These are phyloP conservation scores for Aldabrachelys gigantea DNA, from an alignment of 2,113 vertebrate species.

Conservation along the genomic window DNA sequence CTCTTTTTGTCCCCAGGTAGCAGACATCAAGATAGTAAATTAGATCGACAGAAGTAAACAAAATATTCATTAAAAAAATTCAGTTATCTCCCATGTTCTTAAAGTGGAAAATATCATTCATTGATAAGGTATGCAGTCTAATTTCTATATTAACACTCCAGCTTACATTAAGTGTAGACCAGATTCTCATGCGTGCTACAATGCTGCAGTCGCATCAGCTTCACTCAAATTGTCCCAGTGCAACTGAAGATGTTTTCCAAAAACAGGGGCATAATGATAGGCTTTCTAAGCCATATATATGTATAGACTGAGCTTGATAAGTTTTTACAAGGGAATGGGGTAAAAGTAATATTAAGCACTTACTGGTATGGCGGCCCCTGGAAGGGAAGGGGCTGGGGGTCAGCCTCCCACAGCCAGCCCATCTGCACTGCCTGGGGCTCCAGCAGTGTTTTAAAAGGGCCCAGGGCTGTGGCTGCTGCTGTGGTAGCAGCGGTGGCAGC, in stretches of 20 bases:
- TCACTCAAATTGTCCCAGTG: neutral
- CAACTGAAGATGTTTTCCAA: neutral
- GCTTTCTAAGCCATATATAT: neutral
- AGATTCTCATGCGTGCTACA: neutral
- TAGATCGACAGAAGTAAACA: neutral
- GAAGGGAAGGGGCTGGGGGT: too few species aligned
- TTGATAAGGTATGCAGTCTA: neutral
- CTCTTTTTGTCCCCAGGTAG: neutral
- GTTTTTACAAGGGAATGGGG: too few species aligned
- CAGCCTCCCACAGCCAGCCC: too few species aligned
- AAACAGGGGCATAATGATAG: neutral
- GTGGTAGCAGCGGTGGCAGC: too few species aligned
- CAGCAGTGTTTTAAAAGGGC: too few species aligned
- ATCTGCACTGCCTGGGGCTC: too few species aligned
- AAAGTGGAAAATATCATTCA: neutral
- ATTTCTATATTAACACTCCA: neutral
- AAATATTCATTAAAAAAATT: neutral
- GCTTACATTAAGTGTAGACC: neutral
- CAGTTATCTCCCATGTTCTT: neutral
- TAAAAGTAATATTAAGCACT: too few species aligned
- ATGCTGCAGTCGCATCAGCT: neutral
- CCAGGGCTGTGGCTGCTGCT: too few species aligned
- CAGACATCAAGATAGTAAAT: neutral
- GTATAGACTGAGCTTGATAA: too few species aligned
- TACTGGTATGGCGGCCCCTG: too few species aligned